A percentile compares a stretch with the other conserved stretches of the same genome.
phyloP scores from a whole-genome alignment of 1,140 invertebrate genomes.

The Babylonia areolata region DNA sequence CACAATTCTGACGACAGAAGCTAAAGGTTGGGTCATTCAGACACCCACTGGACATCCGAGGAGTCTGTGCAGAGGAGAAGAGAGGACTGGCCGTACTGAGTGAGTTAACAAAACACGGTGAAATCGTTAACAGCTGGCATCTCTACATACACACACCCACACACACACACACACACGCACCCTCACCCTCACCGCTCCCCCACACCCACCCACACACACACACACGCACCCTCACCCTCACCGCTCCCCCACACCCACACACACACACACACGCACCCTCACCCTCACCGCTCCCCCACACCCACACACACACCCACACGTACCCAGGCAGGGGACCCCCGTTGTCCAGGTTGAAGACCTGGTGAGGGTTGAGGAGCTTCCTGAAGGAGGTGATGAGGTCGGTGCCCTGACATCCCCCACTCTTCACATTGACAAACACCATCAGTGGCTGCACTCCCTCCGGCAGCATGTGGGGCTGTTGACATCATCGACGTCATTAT shows the following conservation, averaged over 20 bases:
- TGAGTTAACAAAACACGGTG: too few species aligned
- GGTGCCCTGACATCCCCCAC: slow-evolving; percentile 98
- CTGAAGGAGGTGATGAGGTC: slow-evolving; percentile 99
- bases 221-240: neutral
- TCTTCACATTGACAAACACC: slow-evolving; percentile 99
- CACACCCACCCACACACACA: neutral
- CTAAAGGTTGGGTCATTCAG: too few species aligned
- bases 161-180: slow-evolving; percentile 29
- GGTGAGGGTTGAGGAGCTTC: slow-evolving; percentile 99
- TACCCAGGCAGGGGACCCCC: slow-evolving; percentile 97
- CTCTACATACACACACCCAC: slow-evolving; percentile 72
- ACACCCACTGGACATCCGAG: too few species aligned
- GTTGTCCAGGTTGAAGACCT: slow-evolving; percentile 99
- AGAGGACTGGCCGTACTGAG: too few species aligned
- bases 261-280: too few species aligned
- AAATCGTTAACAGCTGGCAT: too few species aligned
- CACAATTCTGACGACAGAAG: too few species aligned
- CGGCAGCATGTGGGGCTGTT: slow-evolving; percentile 77
- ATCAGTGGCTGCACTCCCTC: slow-evolving; percentile 91
- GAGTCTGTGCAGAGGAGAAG: too few species aligned
- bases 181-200: neutral
- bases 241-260: too few species aligned
- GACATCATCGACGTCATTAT: too few species aligned
- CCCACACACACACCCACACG: too few species aligned
- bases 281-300: too few species aligned